Percentiles rank a stretch among this genome's conserved stretches.
Evolutionary conservation across 2,797 vertebrate genomes (phyloP).

Genomic region (Tauraco hartlaubi): DNA sequence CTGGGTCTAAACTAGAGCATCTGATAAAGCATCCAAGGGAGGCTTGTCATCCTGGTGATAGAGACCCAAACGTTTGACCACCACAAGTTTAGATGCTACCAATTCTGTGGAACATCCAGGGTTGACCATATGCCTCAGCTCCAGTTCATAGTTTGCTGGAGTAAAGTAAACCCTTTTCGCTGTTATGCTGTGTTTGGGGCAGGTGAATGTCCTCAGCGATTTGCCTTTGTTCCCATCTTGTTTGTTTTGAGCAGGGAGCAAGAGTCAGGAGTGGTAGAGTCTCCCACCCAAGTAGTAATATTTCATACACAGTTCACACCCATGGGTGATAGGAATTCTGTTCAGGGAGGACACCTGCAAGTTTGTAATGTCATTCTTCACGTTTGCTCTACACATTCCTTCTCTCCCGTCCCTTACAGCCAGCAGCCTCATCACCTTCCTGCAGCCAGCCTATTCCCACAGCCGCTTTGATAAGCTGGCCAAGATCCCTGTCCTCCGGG

Average conservation of each 20-base stretch:
- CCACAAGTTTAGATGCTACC: background rate
- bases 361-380: background rate
- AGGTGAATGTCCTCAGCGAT: background rate
- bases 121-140: background rate
- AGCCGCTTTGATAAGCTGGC: conserved; percentile 88
- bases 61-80: background rate
- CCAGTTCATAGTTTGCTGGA: background rate
- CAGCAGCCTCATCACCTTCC: conserved; percentile 91
- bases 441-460: conserved; percentile 89
- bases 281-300: background rate
- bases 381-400: background rate
- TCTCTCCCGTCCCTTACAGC: conserved; percentile 77
- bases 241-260: background rate
- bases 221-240: background rate
- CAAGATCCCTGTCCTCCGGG: conserved; percentile 89
- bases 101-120: background rate
- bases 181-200: background rate
- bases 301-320: background rate
- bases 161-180: background rate
- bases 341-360: background rate
- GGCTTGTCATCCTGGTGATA: background rate
- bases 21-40: background rate
- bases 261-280: background rate
- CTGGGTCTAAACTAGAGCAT: background rate
- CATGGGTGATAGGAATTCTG: accelerated